Evolutionary conservation across 2,888 invertebrate species (phyloP), one percentile per base, ranked within the genome.

Genomic region (Euplagia quadripunctaria): DNA sequence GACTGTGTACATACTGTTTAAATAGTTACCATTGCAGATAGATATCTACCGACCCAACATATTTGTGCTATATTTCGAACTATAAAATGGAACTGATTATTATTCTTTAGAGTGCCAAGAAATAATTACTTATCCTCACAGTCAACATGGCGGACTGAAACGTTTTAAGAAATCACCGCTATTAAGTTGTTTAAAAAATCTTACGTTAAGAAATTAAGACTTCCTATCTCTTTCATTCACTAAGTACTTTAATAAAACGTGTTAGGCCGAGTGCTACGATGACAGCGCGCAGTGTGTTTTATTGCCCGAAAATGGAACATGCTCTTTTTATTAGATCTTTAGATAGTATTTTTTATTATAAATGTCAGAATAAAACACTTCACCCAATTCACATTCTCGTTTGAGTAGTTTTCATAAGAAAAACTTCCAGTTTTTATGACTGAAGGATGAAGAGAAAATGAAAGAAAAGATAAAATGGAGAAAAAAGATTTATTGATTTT

Each of bases 201-300:
- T 68, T 51, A 11, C 52, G 17, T n/a, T 68, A 68, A 52, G 41
- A 52, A 68, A 68, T 68, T 41, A 31, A 66, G 42, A 42, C 17
- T 68, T 52, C 67, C 67, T n/a, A 52, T 31, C 7, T n/a, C 31
- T 0, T 41, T 41, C 52, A 1, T 17, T 46, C 43, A 46, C 14
- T 31, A 6, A 12, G 14, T 31, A 31, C 14, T 61, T 61, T 58
- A 20, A 12, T 58, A 31, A 11, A 58, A 20, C 58, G 61, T 61
- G 14, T 31, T 31, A 31, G 31, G 14, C 1, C 31, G 6, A 31
- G 61, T 61, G 31, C 61, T 61, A 61, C 12, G 61, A 31, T 31
- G 31, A 6, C 31, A 31, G 31, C 61, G 14, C 31, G 20, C 31
- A 20, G 61, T 61, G 61, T 61, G 31, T 61, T 61, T 61, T 61